phyloP scores from a whole-genome alignment of 2,888 invertebrate species.

The Andrena chrysosceles region DNA sequence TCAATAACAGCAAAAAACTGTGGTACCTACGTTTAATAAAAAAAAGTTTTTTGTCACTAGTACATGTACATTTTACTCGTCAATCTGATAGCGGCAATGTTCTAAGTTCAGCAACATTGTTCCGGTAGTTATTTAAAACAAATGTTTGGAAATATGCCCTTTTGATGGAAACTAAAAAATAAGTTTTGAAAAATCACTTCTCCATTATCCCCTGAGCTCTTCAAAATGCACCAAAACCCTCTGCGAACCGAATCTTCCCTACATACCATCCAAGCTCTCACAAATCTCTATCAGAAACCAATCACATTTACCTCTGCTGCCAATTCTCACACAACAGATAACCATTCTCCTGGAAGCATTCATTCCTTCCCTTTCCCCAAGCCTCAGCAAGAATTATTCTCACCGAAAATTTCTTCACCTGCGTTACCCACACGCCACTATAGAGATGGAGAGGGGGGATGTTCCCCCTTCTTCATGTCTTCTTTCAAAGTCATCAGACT shows the following conservation, averaged over 20 bases:
- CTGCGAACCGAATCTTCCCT: not conserved
- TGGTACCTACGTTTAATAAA: too few species aligned
- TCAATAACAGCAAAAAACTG: too few species aligned
- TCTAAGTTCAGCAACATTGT: too few species aligned
- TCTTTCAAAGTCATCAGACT: conserved; percentile 65
- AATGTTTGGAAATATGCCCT: too few species aligned
- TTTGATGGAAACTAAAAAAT: too few species aligned
- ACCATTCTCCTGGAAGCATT: not conserved
- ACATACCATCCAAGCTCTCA: not conserved
- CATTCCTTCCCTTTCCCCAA: not conserved
- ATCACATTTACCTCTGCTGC: not conserved
- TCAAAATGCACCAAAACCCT: not conserved
- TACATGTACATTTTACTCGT: too few species aligned
- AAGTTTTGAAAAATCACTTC: not conserved
- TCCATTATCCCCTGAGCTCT: not conserved
- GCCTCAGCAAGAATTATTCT: not conserved
- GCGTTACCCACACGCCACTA: conserved; percentile 20
- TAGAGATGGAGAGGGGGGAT: conserved; percentile 28
- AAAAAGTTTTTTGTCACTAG: too few species aligned
- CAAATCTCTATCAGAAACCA: not conserved
- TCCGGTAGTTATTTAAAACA: too few species aligned
- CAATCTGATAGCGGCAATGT: too few species aligned
- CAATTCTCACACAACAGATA: not conserved
- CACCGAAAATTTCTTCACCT: conserved; percentile 29
- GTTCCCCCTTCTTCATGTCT: conserved; percentile 50